Evolutionary conservation across 2,888 invertebrate species (phyloP), one percentile per base, ranked within the genome.

Genomic region (Cepaea hortensis): DNA sequence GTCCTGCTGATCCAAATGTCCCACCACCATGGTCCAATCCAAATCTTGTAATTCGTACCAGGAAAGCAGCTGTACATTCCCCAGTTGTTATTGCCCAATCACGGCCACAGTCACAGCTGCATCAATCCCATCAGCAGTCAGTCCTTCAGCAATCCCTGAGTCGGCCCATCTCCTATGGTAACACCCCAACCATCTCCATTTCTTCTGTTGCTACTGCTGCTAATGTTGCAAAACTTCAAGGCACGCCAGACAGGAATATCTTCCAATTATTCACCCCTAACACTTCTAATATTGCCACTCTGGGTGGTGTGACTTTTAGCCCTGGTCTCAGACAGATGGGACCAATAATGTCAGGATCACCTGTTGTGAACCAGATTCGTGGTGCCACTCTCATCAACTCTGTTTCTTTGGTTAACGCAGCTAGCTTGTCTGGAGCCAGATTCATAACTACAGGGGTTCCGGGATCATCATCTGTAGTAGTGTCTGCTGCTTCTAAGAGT

Each of bases 1-100:
- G 84, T 72, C 88, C 88, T 55, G 72, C 79, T 48, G 88, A 88
- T 80, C 85, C 85, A 62, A 89, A 86, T 77, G 85, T 89, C 7
- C 90, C 93, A 3, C 92, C 92, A 83, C 94, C 94, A 0, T 94
- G 94, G 92, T 94, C 94, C 23, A 94, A 94, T 89, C 94, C 94
- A 35, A 94, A 94, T 88, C 91, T 94, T 83, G 94, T 94, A 11
- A 94, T 94, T 72, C 91, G 94, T 62, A 94, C 94, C 0, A 89
- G 94, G 20, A 89, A 92, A 88, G 92, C 93, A 55, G 90, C 86
- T 9, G 84, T 88, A 6, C 84, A 87, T 62, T 75, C 88, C 11
- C 84, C 89, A 61, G 85, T 88, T 35, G 50, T 77, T 15, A 76
- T 88, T 48, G 68, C 88, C 13, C 88, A 89, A 61, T 86, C 89